A percentile compares a stretch with the other conserved stretches of the same genome.
Evolutionary conservation across 2,797 vertebrate species (phyloP).

Genomic region (Dromococcyx pavoninus): DNA sequence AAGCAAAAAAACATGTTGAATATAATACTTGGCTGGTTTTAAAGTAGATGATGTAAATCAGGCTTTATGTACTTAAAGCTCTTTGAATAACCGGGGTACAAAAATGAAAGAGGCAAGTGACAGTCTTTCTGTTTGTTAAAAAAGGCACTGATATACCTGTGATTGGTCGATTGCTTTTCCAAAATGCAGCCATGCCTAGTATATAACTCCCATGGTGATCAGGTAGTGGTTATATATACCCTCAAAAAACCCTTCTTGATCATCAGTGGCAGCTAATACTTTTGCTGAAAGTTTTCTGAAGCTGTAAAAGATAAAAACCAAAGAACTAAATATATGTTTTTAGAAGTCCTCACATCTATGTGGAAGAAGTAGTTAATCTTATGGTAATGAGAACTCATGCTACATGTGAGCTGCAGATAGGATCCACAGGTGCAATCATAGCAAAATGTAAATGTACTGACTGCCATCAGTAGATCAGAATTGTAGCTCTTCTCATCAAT

Average conservation of each 20-base stretch:
- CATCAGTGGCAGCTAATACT: not conserved
- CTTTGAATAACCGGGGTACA: not conserved
- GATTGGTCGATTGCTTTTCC: not conserved
- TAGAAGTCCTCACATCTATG: not conserved
- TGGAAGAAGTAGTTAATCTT: not conserved
- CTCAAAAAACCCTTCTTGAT: not conserved
- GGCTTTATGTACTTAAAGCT: not conserved
- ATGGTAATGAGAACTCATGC: not conserved
- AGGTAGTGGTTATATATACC: no score
- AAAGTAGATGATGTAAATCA: not conserved
- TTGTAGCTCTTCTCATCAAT: not conserved
- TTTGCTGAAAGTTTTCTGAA: not conserved
- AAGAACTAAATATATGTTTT: not conserved
- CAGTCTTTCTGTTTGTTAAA: not conserved
- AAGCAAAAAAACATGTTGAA: not conserved
- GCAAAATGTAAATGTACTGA: not conserved
- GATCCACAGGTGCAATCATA: not conserved
- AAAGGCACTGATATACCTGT: not conserved
- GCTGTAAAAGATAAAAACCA: not conserved
- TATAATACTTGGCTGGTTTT: not conserved
- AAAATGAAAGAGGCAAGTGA: not conserved
- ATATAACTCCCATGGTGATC: fast-evolving
- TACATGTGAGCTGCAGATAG: not conserved
- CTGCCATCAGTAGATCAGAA: not conserved
- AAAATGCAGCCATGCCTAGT: not conserved